Conservation (phyloP, 2,113 vertebrate species). For the Tamias sibiricus region DNA sequence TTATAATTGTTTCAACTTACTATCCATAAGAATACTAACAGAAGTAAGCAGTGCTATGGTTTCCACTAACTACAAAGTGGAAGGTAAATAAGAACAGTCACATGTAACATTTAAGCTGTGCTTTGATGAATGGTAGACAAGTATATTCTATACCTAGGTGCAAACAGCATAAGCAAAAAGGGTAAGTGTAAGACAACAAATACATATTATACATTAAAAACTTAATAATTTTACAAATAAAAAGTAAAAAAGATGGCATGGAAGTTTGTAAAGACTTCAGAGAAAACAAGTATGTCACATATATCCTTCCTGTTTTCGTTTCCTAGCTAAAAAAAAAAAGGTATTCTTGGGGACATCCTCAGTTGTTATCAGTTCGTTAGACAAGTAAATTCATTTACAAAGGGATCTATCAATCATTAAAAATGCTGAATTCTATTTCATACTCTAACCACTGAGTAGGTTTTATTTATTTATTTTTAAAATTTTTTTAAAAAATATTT, state of each 20-base stretch:
- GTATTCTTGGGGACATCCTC: neutral
- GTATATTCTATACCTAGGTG: neutral
- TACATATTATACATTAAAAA: neutral
- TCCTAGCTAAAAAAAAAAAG: neutral
- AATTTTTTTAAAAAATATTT: no score
- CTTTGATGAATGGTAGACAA: slow-evolving; percentile 22
- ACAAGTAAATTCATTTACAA: slow-evolving; percentile 27
- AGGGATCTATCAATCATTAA: slow-evolving; percentile 29
- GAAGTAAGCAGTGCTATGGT: neutral
- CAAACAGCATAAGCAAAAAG: slow-evolving; percentile 19
- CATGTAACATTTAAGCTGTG: neutral
- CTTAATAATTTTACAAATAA: slow-evolving; percentile 9
- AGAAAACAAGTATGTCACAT: neutral
- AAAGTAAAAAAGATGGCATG: neutral
- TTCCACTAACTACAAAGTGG: slow-evolving; percentile 7
- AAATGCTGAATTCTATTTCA: slow-evolving; percentile 24
- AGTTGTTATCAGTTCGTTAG: neutral
- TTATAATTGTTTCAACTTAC: slow-evolving; percentile 24
- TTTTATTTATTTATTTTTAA: neutral
- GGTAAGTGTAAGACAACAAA: slow-evolving; percentile 1
- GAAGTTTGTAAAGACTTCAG: neutral
- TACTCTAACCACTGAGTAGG: neutral
- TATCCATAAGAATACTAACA: slow-evolving; percentile 21
- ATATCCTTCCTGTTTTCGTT: neutral
- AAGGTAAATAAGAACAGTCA: neutral